Base-by-base conservation (phyloP, 2,888 invertebrate genomes). In the Drosophila buzzatii region DNA sequence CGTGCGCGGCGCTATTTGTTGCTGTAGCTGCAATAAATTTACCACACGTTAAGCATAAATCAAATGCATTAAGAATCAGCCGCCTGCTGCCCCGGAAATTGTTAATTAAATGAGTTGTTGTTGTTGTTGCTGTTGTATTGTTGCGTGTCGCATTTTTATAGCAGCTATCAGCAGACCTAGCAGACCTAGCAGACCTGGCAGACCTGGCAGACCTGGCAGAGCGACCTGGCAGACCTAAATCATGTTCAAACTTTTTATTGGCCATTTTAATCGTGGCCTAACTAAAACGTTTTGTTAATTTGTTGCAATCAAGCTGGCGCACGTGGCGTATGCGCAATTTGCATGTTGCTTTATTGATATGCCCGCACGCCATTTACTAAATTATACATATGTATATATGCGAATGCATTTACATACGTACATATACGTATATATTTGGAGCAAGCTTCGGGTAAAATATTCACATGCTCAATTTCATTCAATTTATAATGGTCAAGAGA, bases 71-170 rank as follows among this genome's bases (percentile, higher is more conserved):
- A 70, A 78, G 71, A 59, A 68, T 59, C 55, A 58, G 41, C 56
- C 63, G 27, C 27, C 20, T 7, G 52, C 16, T 39, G 42, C 59
- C 31, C 23, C 16, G 55, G 33, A 66, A 65, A 81, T 76, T 83
- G 86, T 81, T 83, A 81, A 84, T 89, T 79, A 76, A 89, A 89
- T 78, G 60, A 69, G 49, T 59, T 58, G 23, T 49, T 55, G 33
- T 45, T 44, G 20, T 47, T 64, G 35, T 39, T 51, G 42, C 4
- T 37, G 39, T n/a, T 39, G 39, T 52, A 41, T 20, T 52, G 52
- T 52, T 52, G 52, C 47, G 41, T 57, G 59, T 49, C 41, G 23
- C 51, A 51, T 53, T 53, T 64, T 35, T 18, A 27, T n/a, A 33
- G 52, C 47, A 42, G 39, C 20, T 20, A 47, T 47, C 44, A n/a